These are phyloP conservation scores for Phrynosoma platyrhinos DNA, from an alignment of 2,113 vertebrate species.

Conservation along the genomic window DNA sequence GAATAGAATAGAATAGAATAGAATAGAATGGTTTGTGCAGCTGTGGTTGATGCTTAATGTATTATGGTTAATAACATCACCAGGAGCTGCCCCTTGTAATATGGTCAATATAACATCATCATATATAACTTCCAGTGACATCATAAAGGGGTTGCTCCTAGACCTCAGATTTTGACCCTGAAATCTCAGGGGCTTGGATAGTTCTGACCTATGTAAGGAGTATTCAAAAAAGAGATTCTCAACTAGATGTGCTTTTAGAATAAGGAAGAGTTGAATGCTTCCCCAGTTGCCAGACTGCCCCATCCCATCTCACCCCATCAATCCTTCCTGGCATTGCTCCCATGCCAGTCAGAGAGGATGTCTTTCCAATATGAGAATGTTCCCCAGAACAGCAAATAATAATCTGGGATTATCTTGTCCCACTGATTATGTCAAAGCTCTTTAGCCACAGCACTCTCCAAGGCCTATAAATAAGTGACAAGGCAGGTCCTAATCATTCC, in stretches of 20 bases:
- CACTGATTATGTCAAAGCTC: slow-evolving; percentile 79
- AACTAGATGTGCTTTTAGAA: slow-evolving; percentile 57
- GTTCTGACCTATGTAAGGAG: background rate
- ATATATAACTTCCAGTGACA: too few species aligned
- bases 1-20: too few species aligned
- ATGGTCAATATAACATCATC: too few species aligned
- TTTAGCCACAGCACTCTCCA: slow-evolving; percentile 71
- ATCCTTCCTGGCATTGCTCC: slow-evolving; percentile 58
- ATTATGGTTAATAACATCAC: too few species aligned
- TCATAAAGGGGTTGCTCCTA: too few species aligned
- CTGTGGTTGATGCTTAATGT: too few species aligned
- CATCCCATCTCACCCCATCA: background rate
- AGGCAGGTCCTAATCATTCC: slow-evolving; percentile 49
- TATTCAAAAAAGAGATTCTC: slow-evolving; percentile 18
- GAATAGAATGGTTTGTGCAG: too few species aligned
- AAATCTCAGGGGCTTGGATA: too few species aligned
- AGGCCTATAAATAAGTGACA: slow-evolving; percentile 69
- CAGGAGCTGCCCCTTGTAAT: too few species aligned
- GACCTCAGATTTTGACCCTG: too few species aligned
- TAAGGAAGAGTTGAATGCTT: slow-evolving; percentile 50
- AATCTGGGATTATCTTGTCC: slow-evolving; percentile 78
- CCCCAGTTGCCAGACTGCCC: background rate
- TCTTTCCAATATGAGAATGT: slow-evolving; percentile 75
- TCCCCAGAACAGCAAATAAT: slow-evolving; percentile 70
- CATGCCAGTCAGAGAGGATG: slow-evolving; percentile 63